Evolutionary conservation across 2,797 vertebrate species (phyloP), one percentile per base, ranked within the genome.

Genomic region (Chaenodraco wilsoni): DNA sequence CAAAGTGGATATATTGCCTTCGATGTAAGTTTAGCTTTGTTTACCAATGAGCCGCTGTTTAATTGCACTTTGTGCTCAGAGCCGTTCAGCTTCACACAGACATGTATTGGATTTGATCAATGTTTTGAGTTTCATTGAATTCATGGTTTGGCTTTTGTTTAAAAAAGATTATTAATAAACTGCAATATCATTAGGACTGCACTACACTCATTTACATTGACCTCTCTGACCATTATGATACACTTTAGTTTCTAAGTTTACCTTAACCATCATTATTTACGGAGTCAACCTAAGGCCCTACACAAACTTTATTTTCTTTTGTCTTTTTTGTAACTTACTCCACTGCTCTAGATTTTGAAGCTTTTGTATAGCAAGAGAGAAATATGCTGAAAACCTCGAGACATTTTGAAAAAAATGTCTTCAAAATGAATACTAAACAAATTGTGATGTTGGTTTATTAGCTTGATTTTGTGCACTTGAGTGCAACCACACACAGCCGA

Each of bases 1-100:
- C 87, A 83, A 71, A 76, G 84, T 78, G 63, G 76, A 93, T 92
- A 83, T 88, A 90, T 91, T 88, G 84, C 89, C 59, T 86, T 56
- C 12, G 31, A 83, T 77, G 87, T 88, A 90, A 89, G 72, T 88
- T 90, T 76, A 72, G 83, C 84, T 91, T 88, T 92, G 90, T 93
- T 92, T 93, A 89, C 76, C 31, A 48, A 87, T 73, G 72, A 77
- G 71, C 71, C 44, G 68, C 75, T 78, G 83, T 87, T 91, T 93
- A 91, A 93, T 93, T 89, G 84, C 86, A 81, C 80, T 89, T 76
- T 80, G 82, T 86, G 89, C 72, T 86, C 76, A 64, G 59, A 82
- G 77, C 67, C 3, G 14, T 9, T 59, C 14, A 40, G 73, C 71
- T 78, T 81, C 55, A 76, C 64, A 68, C 74, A 45, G 63, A 74